A percentile compares a stretch with the other conserved stretches of the same genome.
phyloP scores from a whole-genome alignment of 2,113 vertebrate genomes.

The Coptodon bakossiorum region DNA sequence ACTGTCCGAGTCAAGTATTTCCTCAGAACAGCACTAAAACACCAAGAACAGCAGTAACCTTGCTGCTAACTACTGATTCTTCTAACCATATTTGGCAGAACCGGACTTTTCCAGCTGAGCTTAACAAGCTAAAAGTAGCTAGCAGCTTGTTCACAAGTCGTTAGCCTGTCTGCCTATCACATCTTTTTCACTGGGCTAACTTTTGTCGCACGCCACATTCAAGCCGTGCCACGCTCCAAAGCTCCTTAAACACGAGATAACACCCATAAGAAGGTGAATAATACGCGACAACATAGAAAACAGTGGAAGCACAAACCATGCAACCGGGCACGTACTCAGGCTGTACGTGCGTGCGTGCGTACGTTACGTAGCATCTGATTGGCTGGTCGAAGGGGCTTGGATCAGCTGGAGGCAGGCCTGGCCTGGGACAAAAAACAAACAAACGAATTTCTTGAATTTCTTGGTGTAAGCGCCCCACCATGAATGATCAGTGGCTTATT shows the following conservation, averaged over 20 bases:
- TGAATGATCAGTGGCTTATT: background rate
- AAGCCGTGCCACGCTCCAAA: background rate
- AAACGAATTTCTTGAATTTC: background rate
- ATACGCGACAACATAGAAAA: background rate
- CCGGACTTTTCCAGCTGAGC: background rate
- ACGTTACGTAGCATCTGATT: background rate
- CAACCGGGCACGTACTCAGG: background rate
- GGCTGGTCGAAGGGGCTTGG: background rate
- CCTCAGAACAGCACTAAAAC: background rate
- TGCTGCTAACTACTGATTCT: background rate
- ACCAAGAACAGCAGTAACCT: background rate
- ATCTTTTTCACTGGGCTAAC: background rate
- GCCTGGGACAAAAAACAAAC: background rate
- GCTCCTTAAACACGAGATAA: background rate
- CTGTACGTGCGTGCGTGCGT: background rate
- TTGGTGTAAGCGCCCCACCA: background rate
- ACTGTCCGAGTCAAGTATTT: background rate
- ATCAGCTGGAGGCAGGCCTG: background rate
- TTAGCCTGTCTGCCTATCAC: background rate
- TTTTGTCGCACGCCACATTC: background rate
- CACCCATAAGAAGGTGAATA: background rate
- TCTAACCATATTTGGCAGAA: background rate
- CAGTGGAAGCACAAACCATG: background rate
- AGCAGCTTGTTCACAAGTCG: background rate
- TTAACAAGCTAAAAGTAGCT: slow-evolving; percentile 21